These are phyloP conservation scores for Opisthocomus hoazin DNA, from an alignment of 2,113 vertebrate species.

Conservation along the genomic window DNA sequence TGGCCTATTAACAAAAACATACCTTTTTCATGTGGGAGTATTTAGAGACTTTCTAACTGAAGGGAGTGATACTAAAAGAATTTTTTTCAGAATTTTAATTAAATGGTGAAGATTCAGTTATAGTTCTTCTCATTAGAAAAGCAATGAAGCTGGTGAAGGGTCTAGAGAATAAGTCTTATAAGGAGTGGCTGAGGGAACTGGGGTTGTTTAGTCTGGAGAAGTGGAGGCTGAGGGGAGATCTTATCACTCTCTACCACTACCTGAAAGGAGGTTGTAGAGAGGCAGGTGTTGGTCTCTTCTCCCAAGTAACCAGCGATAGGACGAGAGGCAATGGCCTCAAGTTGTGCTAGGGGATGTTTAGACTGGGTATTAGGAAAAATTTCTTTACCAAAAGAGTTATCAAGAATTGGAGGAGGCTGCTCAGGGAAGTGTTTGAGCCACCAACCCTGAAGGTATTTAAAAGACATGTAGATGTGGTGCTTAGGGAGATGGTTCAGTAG, in stretches of 20 bases:
- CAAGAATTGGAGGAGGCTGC: neutral
- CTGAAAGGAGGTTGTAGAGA: accelerated
- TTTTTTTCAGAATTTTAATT: neutral
- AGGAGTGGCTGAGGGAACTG: neutral
- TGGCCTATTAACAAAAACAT: neutral
- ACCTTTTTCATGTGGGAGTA: neutral
- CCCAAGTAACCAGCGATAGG: accelerated
- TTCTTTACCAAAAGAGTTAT: accelerated
- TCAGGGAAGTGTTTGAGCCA: neutral
- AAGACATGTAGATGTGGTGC: accelerated
- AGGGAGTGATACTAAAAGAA: neutral
- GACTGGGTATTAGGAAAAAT: neutral
- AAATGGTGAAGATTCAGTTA: neutral
- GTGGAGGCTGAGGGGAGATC: neutral
- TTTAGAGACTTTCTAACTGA: neutral
- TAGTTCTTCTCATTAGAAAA: neutral
- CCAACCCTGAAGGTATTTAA: neutral
- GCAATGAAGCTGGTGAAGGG: accelerated
- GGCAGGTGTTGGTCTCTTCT: accelerated
- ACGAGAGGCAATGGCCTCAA: neutral
- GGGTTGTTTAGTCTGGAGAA: neutral
- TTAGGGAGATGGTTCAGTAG: neutral
- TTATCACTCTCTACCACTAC: accelerated
- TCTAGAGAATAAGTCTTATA: neutral
- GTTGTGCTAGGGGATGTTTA: neutral